Evolutionary conservation across 2,888 invertebrate species (phyloP).

Genomic region (Drosophila conformis): DNA sequence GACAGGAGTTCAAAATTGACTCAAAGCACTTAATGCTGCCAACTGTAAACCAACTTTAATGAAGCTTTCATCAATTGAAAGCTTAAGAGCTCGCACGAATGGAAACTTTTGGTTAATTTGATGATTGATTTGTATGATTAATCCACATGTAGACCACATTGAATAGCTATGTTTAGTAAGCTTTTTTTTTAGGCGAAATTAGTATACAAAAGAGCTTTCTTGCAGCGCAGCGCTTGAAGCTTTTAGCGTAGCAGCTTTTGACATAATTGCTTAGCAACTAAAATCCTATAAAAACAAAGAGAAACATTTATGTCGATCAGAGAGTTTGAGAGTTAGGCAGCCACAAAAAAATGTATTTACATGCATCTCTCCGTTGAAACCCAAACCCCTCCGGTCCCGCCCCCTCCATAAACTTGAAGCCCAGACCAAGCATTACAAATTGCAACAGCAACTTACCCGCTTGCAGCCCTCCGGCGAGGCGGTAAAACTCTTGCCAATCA

Average conservation of each 20-base stretch:
- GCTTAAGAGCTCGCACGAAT: conserved; percentile 29
- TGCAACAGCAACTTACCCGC: conserved; percentile 84
- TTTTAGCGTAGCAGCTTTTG: conserved; percentile 68
- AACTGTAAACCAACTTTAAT: conserved; percentile 26
- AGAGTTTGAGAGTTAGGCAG: conserved; percentile 59
- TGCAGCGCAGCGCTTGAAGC: conserved; percentile 75
- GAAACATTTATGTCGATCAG: conserved; percentile 71
- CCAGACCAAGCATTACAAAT: conserved; percentile 8
- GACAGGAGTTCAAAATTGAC: conserved; percentile 12
- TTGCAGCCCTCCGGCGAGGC: conserved; percentile 87
- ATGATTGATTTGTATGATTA: conserved; percentile 62
- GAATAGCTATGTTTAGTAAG: conserved; percentile 77
- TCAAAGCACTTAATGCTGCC: not conserved
- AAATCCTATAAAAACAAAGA: conserved; percentile 84
- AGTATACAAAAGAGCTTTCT: conserved; percentile 80
- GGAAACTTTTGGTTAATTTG: conserved; percentile 51
- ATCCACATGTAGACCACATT: conserved; percentile 79
- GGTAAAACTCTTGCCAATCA: conserved; percentile 84
- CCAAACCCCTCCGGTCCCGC: not conserved
- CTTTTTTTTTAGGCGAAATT: conserved; percentile 69
- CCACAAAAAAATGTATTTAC: conserved; percentile 49
- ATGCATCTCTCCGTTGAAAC: conserved; percentile 51
- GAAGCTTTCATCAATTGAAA: conserved; percentile 14
- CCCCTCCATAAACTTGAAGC: not conserved
- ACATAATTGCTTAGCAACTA: conserved; percentile 83